A percentile compares a stretch with the other conserved stretches of the same genome.
These are phyloP conservation scores for Tylochromis polylepis DNA, from an alignment of 2,113 vertebrate genomes.

Conservation along the genomic window DNA sequence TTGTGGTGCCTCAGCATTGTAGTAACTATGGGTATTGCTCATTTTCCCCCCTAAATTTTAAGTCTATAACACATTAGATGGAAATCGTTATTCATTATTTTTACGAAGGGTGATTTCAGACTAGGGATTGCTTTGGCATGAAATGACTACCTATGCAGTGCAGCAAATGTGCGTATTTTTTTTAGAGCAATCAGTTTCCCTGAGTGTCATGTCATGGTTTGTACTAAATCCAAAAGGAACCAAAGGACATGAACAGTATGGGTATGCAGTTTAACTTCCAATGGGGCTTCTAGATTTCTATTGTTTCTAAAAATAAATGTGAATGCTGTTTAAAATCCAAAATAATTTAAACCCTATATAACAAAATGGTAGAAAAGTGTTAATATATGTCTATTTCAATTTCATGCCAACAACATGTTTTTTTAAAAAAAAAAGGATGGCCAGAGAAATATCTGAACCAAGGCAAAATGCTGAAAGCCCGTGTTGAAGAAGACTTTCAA, in stretches of 20 bases:
- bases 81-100: not conserved
- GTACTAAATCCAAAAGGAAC: not conserved
- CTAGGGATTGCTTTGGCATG: not conserved
- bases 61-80: not conserved
- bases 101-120: not conserved
- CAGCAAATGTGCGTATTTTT: not conserved
- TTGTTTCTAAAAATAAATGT: not conserved
- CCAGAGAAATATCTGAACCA: not conserved
- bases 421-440: not conserved
- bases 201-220: not conserved
- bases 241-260: not conserved
- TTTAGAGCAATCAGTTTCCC: not conserved
- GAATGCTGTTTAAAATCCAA: not conserved
- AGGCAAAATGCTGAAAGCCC: not conserved
- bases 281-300: not conserved
- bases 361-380: not conserved
- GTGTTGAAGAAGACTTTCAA: not conserved
- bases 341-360: not conserved
- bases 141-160: not conserved
- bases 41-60: fast-evolving
- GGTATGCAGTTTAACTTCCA: not conserved
- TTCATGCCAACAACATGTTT: not conserved
- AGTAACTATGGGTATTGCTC: not conserved
- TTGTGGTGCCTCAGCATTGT: not conserved
- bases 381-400: not conserved